phyloP scores from a whole-genome alignment of 1,140 invertebrate genomes.

The Caenorhabditis briggsae region DNA sequence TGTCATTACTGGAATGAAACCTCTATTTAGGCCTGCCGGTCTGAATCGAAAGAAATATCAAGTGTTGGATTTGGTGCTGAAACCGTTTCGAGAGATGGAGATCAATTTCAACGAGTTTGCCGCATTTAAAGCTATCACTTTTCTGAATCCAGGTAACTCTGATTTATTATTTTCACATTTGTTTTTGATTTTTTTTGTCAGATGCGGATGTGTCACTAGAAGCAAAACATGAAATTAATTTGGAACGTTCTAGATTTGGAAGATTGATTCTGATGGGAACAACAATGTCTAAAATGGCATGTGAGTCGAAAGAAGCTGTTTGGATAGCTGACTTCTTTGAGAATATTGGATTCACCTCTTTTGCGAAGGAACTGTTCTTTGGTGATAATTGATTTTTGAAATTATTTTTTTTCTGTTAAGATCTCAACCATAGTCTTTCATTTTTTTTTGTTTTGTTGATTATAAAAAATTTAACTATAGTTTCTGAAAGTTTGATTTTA shows the following conservation, averaged over 20 bases:
- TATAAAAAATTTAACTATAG: background rate
- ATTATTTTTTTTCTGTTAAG: background rate
- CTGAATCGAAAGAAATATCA: constrained; percentile 21
- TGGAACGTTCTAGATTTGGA: constrained; percentile 43
- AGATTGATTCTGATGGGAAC: constrained; percentile 34
- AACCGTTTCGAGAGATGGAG: constrained; percentile 33
- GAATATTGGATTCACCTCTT: constrained; percentile 40
- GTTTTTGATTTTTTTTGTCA: constrained; percentile 14
- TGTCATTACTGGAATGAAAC: too few relatives aligned
- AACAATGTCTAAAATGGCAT: constrained; percentile 46
- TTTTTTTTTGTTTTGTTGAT: background rate
- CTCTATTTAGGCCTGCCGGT: constrained; percentile 62
- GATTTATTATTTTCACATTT: constrained; percentile 47
- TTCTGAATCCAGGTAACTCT: constrained; percentile 68
- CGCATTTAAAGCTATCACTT: constrained; percentile 42
- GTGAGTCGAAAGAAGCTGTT: constrained; percentile 44
- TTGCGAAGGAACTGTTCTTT: constrained; percentile 20
- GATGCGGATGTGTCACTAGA: constrained; percentile 46
- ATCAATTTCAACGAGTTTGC: constrained; percentile 23
- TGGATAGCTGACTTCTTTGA: constrained; percentile 46
- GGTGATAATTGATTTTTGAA: background rate
- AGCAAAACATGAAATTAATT: constrained; percentile 12
- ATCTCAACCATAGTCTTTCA: constrained; percentile 24
- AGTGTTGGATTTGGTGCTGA: constrained; percentile 26
- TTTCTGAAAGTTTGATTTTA: too few relatives aligned